Conservation (phyloP, 2,888 invertebrate species). For the Macrophya annulata region DNA sequence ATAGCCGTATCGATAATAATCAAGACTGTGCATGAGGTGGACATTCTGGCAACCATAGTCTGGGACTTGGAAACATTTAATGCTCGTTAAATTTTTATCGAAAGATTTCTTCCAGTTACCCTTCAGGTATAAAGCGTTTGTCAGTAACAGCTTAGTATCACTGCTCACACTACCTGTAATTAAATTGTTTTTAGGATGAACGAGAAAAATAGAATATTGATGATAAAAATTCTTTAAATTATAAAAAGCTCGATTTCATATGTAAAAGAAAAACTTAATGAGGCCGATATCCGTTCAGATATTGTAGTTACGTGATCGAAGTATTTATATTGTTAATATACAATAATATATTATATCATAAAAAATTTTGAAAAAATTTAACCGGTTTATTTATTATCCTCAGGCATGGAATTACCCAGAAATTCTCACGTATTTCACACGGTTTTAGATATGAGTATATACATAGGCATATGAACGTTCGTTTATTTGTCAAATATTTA, state of each 20-base stretch:
- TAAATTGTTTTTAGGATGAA: neutral
- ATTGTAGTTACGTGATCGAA: neutral
- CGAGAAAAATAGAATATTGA: neutral
- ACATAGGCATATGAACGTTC: neutral
- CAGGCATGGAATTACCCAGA: neutral
- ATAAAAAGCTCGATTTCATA: neutral
- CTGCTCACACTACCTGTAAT: constrained; percentile 80
- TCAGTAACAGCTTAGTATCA: constrained; percentile 85
- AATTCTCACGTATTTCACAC: neutral
- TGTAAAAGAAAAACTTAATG: neutral
- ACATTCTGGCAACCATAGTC: constrained; percentile 83
- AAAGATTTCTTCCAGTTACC: constrained; percentile 89
- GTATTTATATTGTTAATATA: neutral
- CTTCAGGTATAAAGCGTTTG: constrained; percentile 90
- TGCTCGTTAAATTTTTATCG: constrained; percentile 80
- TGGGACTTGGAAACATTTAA: constrained; percentile 85
- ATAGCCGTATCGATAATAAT: constrained; percentile 83
- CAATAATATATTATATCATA: neutral
- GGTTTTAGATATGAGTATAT: no score
- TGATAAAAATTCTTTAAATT: neutral
- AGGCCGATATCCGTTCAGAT: neutral
- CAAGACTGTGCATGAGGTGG: constrained; percentile 86
- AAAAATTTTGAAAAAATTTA: neutral
- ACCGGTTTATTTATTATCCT: neutral
- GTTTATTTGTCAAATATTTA: neutral